These are phyloP conservation scores for Halesus radiatus DNA, from an alignment of 1,140 invertebrate genomes.

Conservation along the genomic window DNA sequence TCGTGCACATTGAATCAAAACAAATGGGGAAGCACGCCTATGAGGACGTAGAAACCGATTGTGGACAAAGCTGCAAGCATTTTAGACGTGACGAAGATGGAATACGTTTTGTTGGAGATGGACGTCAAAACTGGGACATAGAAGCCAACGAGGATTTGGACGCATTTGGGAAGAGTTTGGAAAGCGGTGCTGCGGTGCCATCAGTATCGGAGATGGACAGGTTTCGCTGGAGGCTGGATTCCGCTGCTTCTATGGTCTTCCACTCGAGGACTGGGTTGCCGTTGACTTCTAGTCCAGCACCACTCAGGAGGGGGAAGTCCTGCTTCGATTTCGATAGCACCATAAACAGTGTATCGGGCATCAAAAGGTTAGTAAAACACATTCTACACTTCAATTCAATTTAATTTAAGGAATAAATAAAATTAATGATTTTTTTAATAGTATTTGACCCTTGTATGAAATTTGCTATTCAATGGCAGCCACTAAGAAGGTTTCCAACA, in stretches of 20 bases:
- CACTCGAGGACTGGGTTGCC: conserved; percentile 86
- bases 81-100: conserved; percentile 3
- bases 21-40: conserved; percentile 12
- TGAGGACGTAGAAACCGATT: conserved; percentile 1
- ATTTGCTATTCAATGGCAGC: no score
- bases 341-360: conserved; percentile 84
- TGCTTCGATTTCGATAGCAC: conserved; percentile 90
- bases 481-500: no score
- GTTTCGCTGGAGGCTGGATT: conserved; percentile 83
- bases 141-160: not conserved
- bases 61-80: conserved; percentile 20
- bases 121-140: not conserved
- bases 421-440: no score
- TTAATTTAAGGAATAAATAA: no score
- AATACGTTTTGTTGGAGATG: not conserved
- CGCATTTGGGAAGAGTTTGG: not conserved
- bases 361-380: conserved; percentile 77
- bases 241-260: conserved; percentile 88
- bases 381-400: no score
- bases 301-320: conserved; percentile 80
- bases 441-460: no score
- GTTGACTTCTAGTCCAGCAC: conserved; percentile 90
- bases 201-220: conserved; percentile 79
- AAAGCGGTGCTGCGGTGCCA: conserved; percentile 69
- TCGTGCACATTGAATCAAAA: conserved; percentile 55